Evolutionary conservation across 2,888 invertebrate genomes (phyloP).

Genomic region (Dicycla oo): DNA sequence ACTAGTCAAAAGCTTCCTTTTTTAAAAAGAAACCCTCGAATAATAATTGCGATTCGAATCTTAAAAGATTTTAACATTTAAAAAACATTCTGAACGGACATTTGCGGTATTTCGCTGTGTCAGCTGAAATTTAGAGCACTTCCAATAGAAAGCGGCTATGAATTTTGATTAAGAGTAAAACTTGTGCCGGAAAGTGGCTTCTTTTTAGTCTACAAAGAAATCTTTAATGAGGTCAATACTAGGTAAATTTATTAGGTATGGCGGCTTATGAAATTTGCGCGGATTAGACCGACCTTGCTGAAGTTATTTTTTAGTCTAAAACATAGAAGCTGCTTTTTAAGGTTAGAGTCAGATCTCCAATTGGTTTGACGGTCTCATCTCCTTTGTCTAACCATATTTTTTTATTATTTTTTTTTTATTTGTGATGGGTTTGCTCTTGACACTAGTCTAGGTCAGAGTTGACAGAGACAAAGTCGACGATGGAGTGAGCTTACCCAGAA

Average conservation of each 20-base stretch:
- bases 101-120: conserved; percentile 29
- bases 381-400: background rate
- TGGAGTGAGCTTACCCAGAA: too few relatives aligned
- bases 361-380: background rate
- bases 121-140: conserved; percentile 39
- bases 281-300: background rate
- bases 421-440: too few relatives aligned
- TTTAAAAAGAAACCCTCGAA: background rate
- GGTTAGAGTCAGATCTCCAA: background rate
- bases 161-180: conserved; percentile 50
- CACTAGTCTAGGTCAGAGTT: too few relatives aligned
- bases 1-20: background rate
- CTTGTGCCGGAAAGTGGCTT: conserved; percentile 2
- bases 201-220: conserved; percentile 11
- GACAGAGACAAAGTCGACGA: too few relatives aligned
- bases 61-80: conserved; percentile 43
- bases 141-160: conserved; percentile 44
- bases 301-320: background rate
- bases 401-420: too few relatives aligned
- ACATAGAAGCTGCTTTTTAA: background rate
- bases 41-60: conserved; percentile 41
- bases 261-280: background rate
- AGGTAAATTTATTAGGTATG: background rate
- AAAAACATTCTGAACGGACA: conserved; percentile 33
- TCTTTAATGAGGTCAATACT: conserved; percentile 4